Evolutionary conservation across 2,797 vertebrate species (phyloP).

Genomic region (Eutrigla gurnardus): DNA sequence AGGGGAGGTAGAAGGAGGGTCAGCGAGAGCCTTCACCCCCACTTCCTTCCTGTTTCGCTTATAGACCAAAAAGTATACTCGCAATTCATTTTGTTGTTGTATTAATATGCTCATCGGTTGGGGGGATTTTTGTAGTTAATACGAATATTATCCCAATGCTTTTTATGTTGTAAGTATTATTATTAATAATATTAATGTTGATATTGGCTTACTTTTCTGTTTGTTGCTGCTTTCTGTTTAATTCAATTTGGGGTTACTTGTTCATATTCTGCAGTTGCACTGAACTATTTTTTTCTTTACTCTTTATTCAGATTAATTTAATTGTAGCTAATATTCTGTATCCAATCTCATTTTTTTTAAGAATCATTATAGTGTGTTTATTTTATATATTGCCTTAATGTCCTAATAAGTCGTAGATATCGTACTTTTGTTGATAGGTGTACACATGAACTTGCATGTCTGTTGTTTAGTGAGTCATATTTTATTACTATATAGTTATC

Average conservation of each 20-base stretch:
- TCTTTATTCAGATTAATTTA: background rate
- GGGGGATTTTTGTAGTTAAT: too few relatives aligned
- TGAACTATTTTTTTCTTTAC: too few relatives aligned
- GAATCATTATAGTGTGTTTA: background rate
- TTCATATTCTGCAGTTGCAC: background rate
- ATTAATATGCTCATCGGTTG: too few relatives aligned
- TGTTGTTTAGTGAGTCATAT: background rate
- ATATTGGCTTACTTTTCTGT: background rate
- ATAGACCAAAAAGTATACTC: background rate
- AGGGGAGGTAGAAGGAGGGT: background rate
- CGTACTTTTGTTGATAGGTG: background rate
- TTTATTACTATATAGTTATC: background rate
- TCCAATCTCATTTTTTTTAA: background rate
- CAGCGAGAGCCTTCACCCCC: background rate
- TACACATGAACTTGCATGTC: background rate
- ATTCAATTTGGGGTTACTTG: background rate
- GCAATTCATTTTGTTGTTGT: too few relatives aligned
- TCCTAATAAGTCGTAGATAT: background rate
- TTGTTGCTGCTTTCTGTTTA: background rate
- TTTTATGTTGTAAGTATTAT: background rate
- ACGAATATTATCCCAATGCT: too few relatives aligned
- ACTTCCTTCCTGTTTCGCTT: slow-evolving; percentile 22
- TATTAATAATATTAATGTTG: background rate
- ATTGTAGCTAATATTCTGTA: background rate
- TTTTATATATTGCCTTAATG: background rate